Conservation (phyloP, 2,888 invertebrate species). For the Limnephilus auricula region DNA sequence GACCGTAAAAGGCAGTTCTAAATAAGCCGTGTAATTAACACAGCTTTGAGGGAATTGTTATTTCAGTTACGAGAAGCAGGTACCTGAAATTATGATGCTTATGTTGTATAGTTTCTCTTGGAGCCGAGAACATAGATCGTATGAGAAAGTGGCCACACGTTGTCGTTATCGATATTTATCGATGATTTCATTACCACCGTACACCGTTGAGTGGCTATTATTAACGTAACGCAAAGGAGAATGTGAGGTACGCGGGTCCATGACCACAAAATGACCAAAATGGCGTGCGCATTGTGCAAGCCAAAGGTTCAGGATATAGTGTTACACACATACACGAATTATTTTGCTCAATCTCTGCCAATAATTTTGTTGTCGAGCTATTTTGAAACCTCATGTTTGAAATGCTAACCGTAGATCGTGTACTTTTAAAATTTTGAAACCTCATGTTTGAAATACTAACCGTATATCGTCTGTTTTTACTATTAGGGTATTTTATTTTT, state of each 20-base stretch:
- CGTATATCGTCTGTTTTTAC: not conserved
- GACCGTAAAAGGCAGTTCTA: not conserved
- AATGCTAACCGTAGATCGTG: not conserved
- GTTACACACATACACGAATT: not conserved
- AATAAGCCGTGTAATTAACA: constrained; percentile 10
- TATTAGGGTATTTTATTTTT: too few relatives aligned
- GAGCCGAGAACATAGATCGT: not conserved
- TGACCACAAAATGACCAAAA: not conserved
- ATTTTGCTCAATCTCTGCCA: not conserved
- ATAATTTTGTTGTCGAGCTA: not conserved
- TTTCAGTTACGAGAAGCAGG: not conserved
- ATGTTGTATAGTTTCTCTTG: not conserved
- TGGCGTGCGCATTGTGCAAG: not conserved
- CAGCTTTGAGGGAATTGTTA: not conserved
- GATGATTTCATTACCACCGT: not conserved
- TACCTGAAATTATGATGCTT: not conserved
- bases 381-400: not conserved
- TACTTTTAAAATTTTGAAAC: not conserved
- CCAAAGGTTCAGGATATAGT: not conserved
- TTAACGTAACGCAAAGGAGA: not conserved
- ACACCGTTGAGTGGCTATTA: not conserved
- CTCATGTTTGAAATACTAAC: not conserved
- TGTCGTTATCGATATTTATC: not conserved
- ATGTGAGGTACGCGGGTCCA: not conserved
- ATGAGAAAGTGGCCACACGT: not conserved